Conservation (phyloP, 2,888 invertebrate species). For the Fissipunctia ypsillon region DNA sequence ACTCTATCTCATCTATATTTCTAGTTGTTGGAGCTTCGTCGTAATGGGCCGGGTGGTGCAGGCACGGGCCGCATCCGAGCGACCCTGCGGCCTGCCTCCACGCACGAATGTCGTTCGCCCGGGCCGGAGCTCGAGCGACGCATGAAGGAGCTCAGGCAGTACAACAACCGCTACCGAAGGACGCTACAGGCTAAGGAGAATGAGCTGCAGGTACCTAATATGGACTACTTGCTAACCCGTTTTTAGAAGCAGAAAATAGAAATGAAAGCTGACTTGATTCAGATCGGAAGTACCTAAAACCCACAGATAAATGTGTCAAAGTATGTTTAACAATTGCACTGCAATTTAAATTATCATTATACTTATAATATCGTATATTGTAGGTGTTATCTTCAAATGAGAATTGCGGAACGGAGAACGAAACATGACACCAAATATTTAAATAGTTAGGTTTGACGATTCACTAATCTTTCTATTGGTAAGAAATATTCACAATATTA, state of each 20-base stretch:
- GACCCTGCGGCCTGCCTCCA: conserved; percentile 96
- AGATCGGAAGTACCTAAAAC: neutral
- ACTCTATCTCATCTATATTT: neutral
- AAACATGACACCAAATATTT: neutral
- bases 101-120: conserved; percentile 94
- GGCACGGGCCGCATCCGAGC: conserved; percentile 95
- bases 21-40: conserved; percentile 94
- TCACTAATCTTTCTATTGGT: too few species aligned
- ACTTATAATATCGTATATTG: too few species aligned
- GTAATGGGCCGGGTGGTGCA: conserved; percentile 95
- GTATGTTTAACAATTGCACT: too few species aligned
- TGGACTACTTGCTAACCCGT: neutral
- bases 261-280: too few species aligned
- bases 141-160: conserved; percentile 95
- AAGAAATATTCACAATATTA: neutral
- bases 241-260: too few species aligned
- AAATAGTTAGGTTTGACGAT: neutral
- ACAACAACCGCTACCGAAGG: conserved; percentile 95
- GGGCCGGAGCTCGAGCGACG: conserved; percentile 95
- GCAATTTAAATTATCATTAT: too few species aligned
- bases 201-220: conserved; percentile 92
- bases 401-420: neutral
- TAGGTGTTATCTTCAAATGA: neutral
- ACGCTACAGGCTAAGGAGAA: conserved; percentile 96
- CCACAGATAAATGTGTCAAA: too few species aligned